These are phyloP conservation scores for Hylaeus volcanicus DNA, from an alignment of 1,140 invertebrate genomes.

Conservation along the genomic window DNA sequence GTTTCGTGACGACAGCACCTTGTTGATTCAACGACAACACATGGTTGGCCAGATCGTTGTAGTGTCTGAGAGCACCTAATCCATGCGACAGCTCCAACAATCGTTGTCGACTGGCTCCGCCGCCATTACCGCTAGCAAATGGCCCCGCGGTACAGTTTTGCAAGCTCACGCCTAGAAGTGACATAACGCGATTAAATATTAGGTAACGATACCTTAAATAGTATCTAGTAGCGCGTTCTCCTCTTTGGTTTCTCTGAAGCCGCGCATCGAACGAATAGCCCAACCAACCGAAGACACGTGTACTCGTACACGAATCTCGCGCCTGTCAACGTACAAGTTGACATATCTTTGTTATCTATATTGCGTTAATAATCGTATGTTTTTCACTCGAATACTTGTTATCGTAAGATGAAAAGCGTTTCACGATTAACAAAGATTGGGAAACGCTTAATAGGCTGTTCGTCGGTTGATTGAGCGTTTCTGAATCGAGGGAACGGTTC, in stretches of 20 bases:
- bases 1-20: slow-evolving; percentile 86
- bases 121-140: slow-evolving; percentile 69
- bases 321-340: too few species aligned
- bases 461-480: background rate
- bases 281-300: too few species aligned
- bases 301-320: too few species aligned
- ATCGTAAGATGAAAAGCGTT: too few species aligned
- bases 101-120: slow-evolving; percentile 77
- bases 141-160: slow-evolving; percentile 75
- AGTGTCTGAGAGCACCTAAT: slow-evolving; percentile 84
- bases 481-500: slow-evolving; percentile 7
- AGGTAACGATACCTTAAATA: too few species aligned
- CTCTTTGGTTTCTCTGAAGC: background rate
- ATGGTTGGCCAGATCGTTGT: slow-evolving; percentile 86
- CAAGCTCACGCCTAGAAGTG: slow-evolving; percentile 73
- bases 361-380: too few species aligned
- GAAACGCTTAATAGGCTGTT: too few species aligned
- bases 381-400: too few species aligned
- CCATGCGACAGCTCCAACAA: slow-evolving; percentile 85
- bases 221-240: background rate
- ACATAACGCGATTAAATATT: background rate
- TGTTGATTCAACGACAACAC: slow-evolving; percentile 85
- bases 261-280: too few species aligned
- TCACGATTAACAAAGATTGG: too few species aligned
- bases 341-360: too few species aligned